phyloP scores from a whole-genome alignment of 1,140 invertebrate genomes.

The Pissodes strobi region DNA sequence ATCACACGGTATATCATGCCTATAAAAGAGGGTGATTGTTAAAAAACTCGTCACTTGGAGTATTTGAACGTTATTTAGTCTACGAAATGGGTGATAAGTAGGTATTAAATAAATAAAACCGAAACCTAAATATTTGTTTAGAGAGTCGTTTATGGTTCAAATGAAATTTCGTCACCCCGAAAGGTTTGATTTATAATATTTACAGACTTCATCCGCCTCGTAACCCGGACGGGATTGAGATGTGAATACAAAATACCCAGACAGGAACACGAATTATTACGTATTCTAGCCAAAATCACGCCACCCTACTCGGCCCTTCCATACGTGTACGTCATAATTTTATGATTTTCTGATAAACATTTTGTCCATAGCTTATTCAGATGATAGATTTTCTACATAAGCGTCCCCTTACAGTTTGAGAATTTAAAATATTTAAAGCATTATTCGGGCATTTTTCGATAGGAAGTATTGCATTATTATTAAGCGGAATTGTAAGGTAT shows the following conservation, averaged over 20 bases:
- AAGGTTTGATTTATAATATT: constrained; percentile 34
- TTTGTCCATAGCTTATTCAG: constrained; percentile 18
- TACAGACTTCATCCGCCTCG: constrained; percentile 27
- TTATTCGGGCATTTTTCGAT: no score
- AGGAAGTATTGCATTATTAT: no score
- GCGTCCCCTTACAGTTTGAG: no score
- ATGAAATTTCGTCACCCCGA: constrained; percentile 31
- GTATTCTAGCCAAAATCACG: constrained; percentile 30
- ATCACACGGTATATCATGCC: background rate
- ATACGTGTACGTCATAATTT: constrained; percentile 27
- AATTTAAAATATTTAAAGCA: no score
- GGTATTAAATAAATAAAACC: constrained; percentile 32
- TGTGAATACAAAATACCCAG: constrained; percentile 29
- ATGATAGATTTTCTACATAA: constrained; percentile 2
- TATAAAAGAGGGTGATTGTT: constrained; percentile 1
- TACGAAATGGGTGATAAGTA: constrained; percentile 29
- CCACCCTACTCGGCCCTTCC: constrained; percentile 11
- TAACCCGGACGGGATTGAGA: constrained; percentile 24
- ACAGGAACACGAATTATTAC: constrained; percentile 32
- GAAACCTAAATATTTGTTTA: constrained; percentile 30
- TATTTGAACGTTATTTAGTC: constrained; percentile 24
- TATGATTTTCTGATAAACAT: constrained; percentile 34
- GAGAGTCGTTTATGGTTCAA: constrained; percentile 26
- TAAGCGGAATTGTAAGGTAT: no score
- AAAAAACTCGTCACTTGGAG: constrained; percentile 1